phyloP scores from a whole-genome alignment of 2,113 vertebrate species.

The Nibea albiflora region DNA sequence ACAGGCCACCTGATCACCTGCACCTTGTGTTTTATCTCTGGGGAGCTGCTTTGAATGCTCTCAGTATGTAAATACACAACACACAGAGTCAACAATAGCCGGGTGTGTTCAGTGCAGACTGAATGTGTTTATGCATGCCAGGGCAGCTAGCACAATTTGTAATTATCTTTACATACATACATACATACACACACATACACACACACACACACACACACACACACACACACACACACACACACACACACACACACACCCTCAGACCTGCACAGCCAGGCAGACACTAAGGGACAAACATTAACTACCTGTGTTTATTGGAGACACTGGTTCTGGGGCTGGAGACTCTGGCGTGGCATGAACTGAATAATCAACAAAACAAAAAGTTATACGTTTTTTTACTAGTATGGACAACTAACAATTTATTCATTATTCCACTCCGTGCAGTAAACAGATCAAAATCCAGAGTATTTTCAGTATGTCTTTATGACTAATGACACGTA shows the following conservation, averaged over 20 bases:
- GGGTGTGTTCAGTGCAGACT: background rate
- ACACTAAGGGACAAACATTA: background rate
- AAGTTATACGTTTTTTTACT: background rate
- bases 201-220: too few species aligned
- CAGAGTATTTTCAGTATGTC: background rate
- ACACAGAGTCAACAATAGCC: background rate
- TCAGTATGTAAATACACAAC: conserved; percentile 13
- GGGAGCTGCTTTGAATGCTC: background rate
- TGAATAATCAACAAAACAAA: conserved; percentile 7
- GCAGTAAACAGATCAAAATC: background rate
- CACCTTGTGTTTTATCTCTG: background rate
- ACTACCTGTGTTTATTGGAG: conserved; percentile 17
- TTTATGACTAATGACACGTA: background rate
- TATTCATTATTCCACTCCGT: background rate
- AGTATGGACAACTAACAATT: background rate
- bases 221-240: too few species aligned
- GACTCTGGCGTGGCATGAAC: background rate
- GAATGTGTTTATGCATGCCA: background rate
- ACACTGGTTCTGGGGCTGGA: background rate
- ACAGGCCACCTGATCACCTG: background rate
- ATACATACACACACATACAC: too few species aligned
- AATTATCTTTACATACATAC: background rate
- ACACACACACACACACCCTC: background rate
- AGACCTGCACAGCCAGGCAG: background rate
- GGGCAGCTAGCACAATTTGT: background rate